Percentiles rank a stretch among this genome's conserved stretches.
These are phyloP conservation scores for Erinaceus europaeus DNA, from an alignment of 2,113 vertebrate genomes.

Conservation along the genomic window DNA sequence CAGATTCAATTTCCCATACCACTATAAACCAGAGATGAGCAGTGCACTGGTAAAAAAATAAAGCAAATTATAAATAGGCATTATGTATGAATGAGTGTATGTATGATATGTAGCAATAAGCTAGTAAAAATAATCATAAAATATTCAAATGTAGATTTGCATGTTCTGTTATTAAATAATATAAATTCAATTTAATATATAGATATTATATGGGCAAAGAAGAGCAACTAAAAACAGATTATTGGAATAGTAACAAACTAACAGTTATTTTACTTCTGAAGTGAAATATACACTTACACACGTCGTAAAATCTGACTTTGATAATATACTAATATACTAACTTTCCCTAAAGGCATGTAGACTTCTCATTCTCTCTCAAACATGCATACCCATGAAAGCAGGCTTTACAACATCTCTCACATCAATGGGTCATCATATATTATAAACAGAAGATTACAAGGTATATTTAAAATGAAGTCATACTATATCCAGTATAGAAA, in stretches of 20 bases:
- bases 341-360: neutral
- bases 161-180: neutral
- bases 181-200: neutral
- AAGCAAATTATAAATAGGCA: too few relatives aligned
- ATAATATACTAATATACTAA: neutral
- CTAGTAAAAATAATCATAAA: neutral
- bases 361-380: neutral
- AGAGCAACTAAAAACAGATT: neutral
- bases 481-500: too few relatives aligned
- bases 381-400: neutral
- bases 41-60: too few relatives aligned
- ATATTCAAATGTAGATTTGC: neutral
- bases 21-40: too few relatives aligned
- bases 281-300: neutral
- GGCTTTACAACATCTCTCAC: neutral
- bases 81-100: neutral
- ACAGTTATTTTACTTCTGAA: neutral
- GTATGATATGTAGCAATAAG: neutral
- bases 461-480: neutral
- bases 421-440: neutral
- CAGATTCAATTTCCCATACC: too few relatives aligned
- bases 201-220: neutral
- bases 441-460: neutral
- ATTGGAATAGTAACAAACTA: neutral
- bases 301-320: neutral